These are phyloP conservation scores for Prunella fulvescens DNA, from an alignment of 2,113 vertebrate species.

Conservation along the genomic window DNA sequence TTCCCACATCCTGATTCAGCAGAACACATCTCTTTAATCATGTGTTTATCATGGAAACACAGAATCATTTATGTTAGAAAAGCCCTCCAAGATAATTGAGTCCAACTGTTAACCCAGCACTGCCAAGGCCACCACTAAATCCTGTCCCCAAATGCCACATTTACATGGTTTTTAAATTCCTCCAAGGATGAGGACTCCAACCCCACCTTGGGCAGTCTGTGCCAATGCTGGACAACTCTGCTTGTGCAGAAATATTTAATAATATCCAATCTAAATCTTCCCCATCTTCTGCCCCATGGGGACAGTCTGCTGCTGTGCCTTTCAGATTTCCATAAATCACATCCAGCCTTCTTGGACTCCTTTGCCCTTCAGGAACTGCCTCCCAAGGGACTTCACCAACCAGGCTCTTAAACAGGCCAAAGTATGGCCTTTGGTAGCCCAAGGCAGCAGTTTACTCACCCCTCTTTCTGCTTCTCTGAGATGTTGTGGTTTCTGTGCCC, in stretches of 20 bases:
- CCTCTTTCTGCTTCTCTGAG: neutral
- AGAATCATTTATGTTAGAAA: neutral
- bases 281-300: neutral
- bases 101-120: neutral
- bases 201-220: neutral
- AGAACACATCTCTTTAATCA: neutral
- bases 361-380: neutral
- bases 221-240: neutral
- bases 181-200: neutral
- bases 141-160: neutral
- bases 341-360: fast-evolving
- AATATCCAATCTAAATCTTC: neutral
- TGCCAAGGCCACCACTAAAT: neutral
- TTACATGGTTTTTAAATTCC: neutral
- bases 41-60: neutral
- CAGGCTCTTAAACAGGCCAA: neutral
- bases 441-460: neutral
- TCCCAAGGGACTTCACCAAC: neutral
- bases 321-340: neutral
- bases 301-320: neutral
- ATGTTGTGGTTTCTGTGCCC: neutral
- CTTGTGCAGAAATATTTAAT: neutral
- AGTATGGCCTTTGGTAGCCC: neutral
- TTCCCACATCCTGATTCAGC: neutral
- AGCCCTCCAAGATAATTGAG: neutral